These are phyloP conservation scores for Acanthosepion esculentum DNA, from an alignment of 2,888 invertebrate species.

Conservation along the genomic window DNA sequence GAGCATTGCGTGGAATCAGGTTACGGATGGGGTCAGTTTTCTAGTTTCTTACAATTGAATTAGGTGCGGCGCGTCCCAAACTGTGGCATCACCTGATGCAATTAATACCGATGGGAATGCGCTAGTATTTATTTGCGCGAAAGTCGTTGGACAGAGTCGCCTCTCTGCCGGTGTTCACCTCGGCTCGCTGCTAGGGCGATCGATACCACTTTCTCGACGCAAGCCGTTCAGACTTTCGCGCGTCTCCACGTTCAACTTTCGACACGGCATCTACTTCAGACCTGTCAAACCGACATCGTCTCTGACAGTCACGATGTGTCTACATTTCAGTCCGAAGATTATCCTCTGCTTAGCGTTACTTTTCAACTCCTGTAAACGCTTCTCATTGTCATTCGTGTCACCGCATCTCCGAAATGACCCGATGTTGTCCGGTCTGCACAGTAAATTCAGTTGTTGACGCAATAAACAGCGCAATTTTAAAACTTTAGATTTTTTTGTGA, in stretches of 20 bases:
- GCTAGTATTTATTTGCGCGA: neutral
- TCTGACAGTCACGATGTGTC: no score
- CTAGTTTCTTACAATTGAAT: neutral
- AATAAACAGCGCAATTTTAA: no score
- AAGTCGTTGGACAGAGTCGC: neutral
- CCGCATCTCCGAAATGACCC: no score
- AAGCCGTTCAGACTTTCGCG: neutral
- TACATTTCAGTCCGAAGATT: no score
- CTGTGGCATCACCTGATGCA: neutral
- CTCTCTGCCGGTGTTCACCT: neutral
- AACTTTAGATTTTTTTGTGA: no score
- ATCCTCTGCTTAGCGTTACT: no score
- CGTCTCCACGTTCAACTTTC: neutral
- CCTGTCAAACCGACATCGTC: neutral
- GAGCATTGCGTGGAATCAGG: neutral
- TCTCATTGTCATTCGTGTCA: no score
- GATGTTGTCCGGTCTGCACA: no score
- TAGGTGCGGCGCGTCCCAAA: neutral
- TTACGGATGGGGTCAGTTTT: neutral
- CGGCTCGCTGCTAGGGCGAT: neutral
- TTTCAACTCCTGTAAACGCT: no score
- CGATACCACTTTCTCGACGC: neutral
- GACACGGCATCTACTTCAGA: neutral
- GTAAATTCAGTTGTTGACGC: no score
- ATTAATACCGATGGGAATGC: neutral